Evolutionary conservation across 2,797 vertebrate species (phyloP).

Genomic region (Gorsachius magnificus): DNA sequence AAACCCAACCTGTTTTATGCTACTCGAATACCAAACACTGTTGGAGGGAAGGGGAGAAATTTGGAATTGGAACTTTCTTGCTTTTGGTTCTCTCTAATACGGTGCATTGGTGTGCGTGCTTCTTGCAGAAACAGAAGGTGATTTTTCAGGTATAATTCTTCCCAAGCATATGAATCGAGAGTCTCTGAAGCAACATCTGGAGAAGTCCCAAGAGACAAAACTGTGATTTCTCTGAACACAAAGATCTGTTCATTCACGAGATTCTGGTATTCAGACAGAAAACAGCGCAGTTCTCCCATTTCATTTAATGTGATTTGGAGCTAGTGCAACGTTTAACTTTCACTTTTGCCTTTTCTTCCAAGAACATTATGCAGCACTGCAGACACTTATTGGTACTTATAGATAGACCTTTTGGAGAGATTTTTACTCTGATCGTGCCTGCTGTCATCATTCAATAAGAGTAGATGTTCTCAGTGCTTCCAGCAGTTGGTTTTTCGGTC

Average conservation of each 20-base stretch:
- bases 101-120: background rate
- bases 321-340: background rate
- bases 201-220: slow-evolving; percentile 18
- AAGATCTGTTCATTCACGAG: background rate
- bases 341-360: background rate
- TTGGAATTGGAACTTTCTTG: background rate
- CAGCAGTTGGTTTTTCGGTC: background rate
- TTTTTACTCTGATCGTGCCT: background rate
- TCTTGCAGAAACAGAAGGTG: background rate
- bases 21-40: background rate
- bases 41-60: background rate
- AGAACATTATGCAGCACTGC: background rate
- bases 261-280: background rate
- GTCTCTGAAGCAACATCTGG: slow-evolving; percentile 43
- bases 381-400: background rate
- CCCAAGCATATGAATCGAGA: background rate
- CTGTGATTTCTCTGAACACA: background rate
- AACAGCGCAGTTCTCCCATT: background rate
- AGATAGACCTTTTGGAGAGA: background rate
- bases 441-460: background rate
- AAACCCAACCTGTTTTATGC: background rate
- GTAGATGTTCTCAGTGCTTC: background rate
- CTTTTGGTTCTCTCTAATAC: background rate
- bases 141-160: background rate
- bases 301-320: background rate